A percentile compares a stretch with the other conserved stretches of the same genome.
Conservation (phyloP, 1,140 invertebrate species). For the Pygmarrhopalites habei region DNA sequence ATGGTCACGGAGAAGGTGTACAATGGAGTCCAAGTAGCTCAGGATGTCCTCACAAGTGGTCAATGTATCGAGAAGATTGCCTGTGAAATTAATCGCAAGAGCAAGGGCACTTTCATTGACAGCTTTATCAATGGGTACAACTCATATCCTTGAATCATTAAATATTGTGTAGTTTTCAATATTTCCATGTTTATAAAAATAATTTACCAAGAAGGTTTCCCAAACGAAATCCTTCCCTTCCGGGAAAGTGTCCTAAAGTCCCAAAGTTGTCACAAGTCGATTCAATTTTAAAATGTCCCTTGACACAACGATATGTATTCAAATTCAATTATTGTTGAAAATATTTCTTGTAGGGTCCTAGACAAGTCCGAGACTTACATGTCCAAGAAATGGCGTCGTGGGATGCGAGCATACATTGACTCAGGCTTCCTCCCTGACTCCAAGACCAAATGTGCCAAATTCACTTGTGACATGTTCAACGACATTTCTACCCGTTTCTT, state of each 20-base stretch:
- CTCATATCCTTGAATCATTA: background rate
- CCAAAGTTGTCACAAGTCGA: no score
- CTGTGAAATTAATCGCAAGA: slow-evolving; percentile 32
- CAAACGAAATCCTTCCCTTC: no score
- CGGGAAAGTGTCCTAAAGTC: no score
- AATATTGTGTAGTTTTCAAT: background rate
- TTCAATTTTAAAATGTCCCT: no score
- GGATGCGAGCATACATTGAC: slow-evolving; percentile 34
- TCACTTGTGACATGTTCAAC: slow-evolving; percentile 31
- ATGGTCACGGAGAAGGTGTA: slow-evolving; percentile 28
- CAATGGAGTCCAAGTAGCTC: slow-evolving; percentile 28
- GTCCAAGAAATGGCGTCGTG: slow-evolving; percentile 35
- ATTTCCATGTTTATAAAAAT: no score
- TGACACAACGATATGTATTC: no score
- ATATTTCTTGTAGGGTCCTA: slow-evolving; percentile 30
- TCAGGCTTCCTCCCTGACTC: slow-evolving; percentile 30
- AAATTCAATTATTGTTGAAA: background rate
- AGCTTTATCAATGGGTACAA: slow-evolving; percentile 35
- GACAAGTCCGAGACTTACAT: slow-evolving; percentile 33
- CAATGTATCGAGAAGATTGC: slow-evolving; percentile 37
- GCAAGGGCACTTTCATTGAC: slow-evolving; percentile 30
- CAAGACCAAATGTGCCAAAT: slow-evolving; percentile 32
- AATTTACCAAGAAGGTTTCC: no score
- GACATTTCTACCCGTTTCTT: slow-evolving; percentile 9
- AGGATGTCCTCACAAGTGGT: slow-evolving; percentile 34